Evolutionary conservation across 2,888 invertebrate genomes (phyloP).

Genomic region (Euproctis similis): DNA sequence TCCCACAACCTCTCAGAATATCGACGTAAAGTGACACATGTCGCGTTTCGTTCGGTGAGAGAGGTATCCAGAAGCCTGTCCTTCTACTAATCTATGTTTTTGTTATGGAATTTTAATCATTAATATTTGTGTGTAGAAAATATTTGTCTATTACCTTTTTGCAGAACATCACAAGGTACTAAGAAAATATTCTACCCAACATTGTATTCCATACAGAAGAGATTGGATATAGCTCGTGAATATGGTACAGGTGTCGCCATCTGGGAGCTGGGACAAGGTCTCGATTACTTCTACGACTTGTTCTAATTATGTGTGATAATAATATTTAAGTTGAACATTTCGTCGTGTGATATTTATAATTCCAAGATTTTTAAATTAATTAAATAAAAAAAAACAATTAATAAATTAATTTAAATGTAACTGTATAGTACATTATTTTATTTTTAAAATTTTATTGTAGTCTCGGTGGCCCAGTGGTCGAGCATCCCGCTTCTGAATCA

Average conservation of each 20-base stretch:
- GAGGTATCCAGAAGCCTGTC: too few species aligned
- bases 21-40: too few species aligned
- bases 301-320: conserved; percentile 64
- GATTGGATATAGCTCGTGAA: conserved; percentile 86
- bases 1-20: too few species aligned
- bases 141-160: conserved; percentile 20
- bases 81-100: too few species aligned
- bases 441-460: conserved; percentile 2
- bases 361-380: conserved; percentile 12
- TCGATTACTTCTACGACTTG: conserved; percentile 94
- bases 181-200: conserved; percentile 93
- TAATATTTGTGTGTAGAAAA: too few species aligned
- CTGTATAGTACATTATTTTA: conserved; percentile 11
- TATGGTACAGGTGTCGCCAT: conserved; percentile 91
- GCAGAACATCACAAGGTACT: conserved; percentile 79
- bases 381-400: conserved; percentile 5
- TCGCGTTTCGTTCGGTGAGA: too few species aligned
- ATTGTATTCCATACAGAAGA: conserved; percentile 86
- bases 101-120: neutral
- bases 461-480: too few species aligned
- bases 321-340: conserved; percentile 44
- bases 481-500: too few species aligned
- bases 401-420: conserved; percentile 1
- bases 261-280: conserved; percentile 97
- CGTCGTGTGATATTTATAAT: conserved; percentile 23